These are phyloP conservation scores for Athalia circularis DNA, from an alignment of 2,888 invertebrate species.

Conservation along the genomic window DNA sequence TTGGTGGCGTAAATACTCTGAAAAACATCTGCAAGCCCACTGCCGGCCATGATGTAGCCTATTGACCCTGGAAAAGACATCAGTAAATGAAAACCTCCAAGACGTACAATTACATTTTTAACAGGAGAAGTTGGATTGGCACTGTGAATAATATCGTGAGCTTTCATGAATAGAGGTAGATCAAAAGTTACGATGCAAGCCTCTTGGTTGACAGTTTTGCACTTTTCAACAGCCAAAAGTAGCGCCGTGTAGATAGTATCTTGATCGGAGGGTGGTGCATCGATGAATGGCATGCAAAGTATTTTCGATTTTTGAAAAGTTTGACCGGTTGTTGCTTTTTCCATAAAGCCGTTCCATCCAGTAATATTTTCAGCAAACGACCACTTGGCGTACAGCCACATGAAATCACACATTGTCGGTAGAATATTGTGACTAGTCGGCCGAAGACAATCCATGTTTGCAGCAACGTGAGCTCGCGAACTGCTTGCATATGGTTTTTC, in stretches of 20 bases:
- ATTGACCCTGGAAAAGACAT: slow-evolving; percentile 55
- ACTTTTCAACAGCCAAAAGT: not conserved
- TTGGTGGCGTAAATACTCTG: slow-evolving; percentile 55
- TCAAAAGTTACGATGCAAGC: slow-evolving; percentile 16
- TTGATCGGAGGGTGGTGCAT: slow-evolving; percentile 24
- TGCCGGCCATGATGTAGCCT: slow-evolving; percentile 56
- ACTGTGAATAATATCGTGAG: slow-evolving; percentile 14
- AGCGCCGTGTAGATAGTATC: slow-evolving; percentile 25
- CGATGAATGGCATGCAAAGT: not conserved
- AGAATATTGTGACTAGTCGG: not conserved
- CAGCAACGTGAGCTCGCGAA: slow-evolving; percentile 15
- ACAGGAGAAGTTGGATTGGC: not conserved
- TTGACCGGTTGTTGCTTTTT: not conserved
- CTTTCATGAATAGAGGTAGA: slow-evolving; percentile 27
- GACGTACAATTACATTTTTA: slow-evolving; percentile 28
- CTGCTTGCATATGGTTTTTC: slow-evolving; percentile 18
- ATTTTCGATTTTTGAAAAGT: not conserved
- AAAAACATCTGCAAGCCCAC: slow-evolving; percentile 57
- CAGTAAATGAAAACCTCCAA: slow-evolving; percentile 57
- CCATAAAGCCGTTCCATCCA: slow-evolving; percentile 37
- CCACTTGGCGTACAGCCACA: slow-evolving; percentile 45
- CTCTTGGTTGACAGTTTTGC: not conserved
- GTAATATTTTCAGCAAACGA: not conserved
- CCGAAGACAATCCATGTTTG: slow-evolving; percentile 40
- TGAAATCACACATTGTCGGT: slow-evolving; percentile 24